Evolutionary conservation across 1,140 invertebrate species (phyloP).

Genomic region (Battus philenor): DNA sequence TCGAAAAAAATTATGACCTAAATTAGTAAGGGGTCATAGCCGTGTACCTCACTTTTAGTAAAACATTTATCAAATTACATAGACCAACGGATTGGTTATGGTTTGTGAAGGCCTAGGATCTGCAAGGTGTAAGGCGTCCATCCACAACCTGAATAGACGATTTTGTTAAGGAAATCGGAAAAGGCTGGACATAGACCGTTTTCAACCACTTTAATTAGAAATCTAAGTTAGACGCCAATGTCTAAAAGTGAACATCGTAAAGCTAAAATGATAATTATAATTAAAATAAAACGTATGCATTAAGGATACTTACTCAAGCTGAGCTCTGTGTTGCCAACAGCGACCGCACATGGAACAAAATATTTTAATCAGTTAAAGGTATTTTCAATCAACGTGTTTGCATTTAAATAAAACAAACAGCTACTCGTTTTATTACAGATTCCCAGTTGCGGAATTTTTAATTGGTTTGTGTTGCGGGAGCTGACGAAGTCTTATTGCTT

Average conservation of each 20-base stretch:
- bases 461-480: no score
- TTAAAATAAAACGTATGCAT: conserved; percentile 12
- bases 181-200: no score
- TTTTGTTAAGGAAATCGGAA: no score
- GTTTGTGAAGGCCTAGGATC: background rate
- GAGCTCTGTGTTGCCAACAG: conserved; percentile 73
- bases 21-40: no score
- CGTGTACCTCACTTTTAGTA: no score
- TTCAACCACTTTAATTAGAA: no score
- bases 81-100: no score
- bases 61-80: no score
- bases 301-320: conserved; percentile 79
- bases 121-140: background rate
- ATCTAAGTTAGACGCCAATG: no score
- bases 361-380: conserved; percentile 27
- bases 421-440: conserved; percentile 4
- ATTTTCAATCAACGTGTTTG: conserved; percentile 13
- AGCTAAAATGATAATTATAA: background rate
- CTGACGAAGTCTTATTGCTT: no score
- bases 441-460: background rate
- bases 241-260: no score
- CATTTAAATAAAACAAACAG: conserved; percentile 2
- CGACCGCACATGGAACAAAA: conserved; percentile 75
- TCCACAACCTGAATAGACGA: background rate
- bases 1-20: no score